These are phyloP conservation scores for cat (Felis catus) DNA, from an alignment of 2,113 vertebrate genomes.

Conservation along the genomic window F.catus_Fca126_mat1.0 CM031421.1:102092501-102093000, in stretches of 20 bases:
- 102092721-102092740: background rate
- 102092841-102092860: background rate
- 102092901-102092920: background rate
- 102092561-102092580: background rate
- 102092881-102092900: background rate
- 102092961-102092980: rapidly evolving
- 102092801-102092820: background rate
- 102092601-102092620: background rate
- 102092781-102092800: background rate
- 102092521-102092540: background rate
- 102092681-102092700: background rate
- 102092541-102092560: background rate
- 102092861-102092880: background rate
- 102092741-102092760: background rate
- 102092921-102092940: background rate
- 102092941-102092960: rapidly evolving
- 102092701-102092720: background rate
- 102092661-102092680: background rate
- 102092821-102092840: background rate
- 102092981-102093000: rapidly evolving
- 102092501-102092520: background rate
- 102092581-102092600: background rate
- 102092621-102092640: background rate
- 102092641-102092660: background rate
- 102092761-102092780: background rate